Percentiles rank a stretch among this genome's conserved stretches.
Evolutionary conservation across 2,888 invertebrate genomes (phyloP).

Genomic region (Eupithecia centaureata): DNA sequence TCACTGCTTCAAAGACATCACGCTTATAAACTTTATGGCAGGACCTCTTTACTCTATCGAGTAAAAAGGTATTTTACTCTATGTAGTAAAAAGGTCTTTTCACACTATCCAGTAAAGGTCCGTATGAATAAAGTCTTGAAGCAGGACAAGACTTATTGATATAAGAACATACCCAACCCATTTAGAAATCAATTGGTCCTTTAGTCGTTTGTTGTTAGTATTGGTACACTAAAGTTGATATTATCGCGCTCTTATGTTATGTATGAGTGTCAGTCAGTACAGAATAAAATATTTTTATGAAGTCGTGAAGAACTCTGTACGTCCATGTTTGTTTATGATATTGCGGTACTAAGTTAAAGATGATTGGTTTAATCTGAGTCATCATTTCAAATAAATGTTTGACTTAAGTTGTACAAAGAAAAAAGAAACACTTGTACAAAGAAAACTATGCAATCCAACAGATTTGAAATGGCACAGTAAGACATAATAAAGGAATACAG

Average conservation of each 20-base stretch:
- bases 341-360: not conserved
- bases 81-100: too few relatives aligned
- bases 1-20: conserved; percentile 24
- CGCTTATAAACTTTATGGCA: conserved; percentile 18
- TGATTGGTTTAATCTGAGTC: not conserved
- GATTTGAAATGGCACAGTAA: not conserved
- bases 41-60: not conserved
- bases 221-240: too few relatives aligned
- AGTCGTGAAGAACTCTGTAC: not conserved
- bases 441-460: not conserved
- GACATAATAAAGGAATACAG: not conserved
- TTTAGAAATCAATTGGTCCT: not conserved
- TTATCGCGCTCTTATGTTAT: not conserved
- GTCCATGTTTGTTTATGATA: not conserved
- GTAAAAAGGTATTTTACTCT: too few relatives aligned
- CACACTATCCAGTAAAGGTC: too few relatives aligned
- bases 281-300: not conserved
- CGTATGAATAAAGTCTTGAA: too few relatives aligned
- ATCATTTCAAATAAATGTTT: not conserved
- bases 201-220: not conserved
- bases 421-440: not conserved
- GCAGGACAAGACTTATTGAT: not conserved
- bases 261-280: not conserved
- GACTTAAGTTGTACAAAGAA: too few relatives aligned
- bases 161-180: not conserved